These are phyloP conservation scores for Drosophila serrata DNA, from an alignment of 1,140 invertebrate genomes.

Conservation along the genomic window DNA sequence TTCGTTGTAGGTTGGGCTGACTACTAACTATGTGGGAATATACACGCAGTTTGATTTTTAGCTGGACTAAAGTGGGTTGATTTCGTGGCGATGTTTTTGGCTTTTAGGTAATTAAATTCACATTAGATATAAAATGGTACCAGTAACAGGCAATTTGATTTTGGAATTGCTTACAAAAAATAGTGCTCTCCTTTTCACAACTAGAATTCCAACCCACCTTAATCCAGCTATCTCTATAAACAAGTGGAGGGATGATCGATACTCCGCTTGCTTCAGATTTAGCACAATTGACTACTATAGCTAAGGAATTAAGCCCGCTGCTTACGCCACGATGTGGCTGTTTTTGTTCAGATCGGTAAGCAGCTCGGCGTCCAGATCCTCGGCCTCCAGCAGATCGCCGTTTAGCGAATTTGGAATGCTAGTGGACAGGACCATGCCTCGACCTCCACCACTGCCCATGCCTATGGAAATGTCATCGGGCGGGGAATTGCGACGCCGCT, in stretches of 20 bases:
- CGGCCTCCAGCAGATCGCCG: slow-evolving; percentile 78
- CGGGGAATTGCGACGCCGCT: slow-evolving; percentile 73
- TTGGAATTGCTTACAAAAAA: background rate
- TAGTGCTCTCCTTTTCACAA: background rate
- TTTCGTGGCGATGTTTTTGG: background rate
- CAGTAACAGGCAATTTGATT: background rate
- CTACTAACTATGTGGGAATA: slow-evolving; percentile 62
- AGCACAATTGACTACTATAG: slow-evolving; percentile 75
- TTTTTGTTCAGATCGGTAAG: slow-evolving; percentile 84
- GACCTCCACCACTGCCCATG: slow-evolving; percentile 38
- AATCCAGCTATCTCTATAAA: slow-evolving; percentile 4
- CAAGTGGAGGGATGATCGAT: slow-evolving; percentile 54
- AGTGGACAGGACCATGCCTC: slow-evolving; percentile 71
- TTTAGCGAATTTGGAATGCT: slow-evolving; percentile 78
- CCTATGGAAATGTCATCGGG: slow-evolving; percentile 73
- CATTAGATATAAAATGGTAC: background rate
- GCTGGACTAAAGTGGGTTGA: slow-evolving; percentile 7
- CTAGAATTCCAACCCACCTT: background rate
- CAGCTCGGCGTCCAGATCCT: slow-evolving; percentile 76
- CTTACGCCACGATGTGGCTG: slow-evolving; percentile 84
- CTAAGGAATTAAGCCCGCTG: slow-evolving; percentile 71
- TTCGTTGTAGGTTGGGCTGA: slow-evolving; percentile 72
- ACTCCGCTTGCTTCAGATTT: slow-evolving; percentile 54
- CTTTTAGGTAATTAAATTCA: background rate
- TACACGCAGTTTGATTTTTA: slow-evolving; percentile 34